Percentiles rank a stretch among this genome's conserved stretches.
phyloP scores from a whole-genome alignment of 2,888 invertebrate species.

The Thecophora atra region DNA sequence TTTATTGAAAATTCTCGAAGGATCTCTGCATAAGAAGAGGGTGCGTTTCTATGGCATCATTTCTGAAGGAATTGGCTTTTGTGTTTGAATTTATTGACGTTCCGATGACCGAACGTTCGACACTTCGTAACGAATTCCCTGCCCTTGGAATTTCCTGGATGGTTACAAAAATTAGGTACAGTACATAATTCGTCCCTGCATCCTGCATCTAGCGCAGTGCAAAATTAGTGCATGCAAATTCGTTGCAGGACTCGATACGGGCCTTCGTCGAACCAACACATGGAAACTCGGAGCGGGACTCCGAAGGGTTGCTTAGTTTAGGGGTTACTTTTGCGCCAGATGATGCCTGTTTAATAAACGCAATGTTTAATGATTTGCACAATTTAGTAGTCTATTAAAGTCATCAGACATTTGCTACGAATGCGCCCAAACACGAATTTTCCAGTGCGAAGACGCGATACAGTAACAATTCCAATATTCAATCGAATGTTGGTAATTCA shows the following conservation, averaged over 20 bases:
- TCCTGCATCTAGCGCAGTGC: not conserved
- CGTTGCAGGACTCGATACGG: not conserved
- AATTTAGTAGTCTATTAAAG: too few species aligned
- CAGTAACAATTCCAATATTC: too few species aligned
- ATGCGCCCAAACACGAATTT: too few species aligned
- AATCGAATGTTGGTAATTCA: too few species aligned
- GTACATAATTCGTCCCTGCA: conserved; percentile 6
- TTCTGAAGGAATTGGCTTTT: not conserved
- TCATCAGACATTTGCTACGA: too few species aligned
- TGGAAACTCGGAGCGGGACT: not conserved
- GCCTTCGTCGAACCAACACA: not conserved
- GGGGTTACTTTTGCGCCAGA: conserved; percentile 3
- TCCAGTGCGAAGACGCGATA: too few species aligned
- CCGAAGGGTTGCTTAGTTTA: not conserved
- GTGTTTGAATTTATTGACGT: not conserved
- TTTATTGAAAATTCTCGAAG: conserved; percentile 7
- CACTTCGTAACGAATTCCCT: conserved; percentile 12
- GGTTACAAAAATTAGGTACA: conserved; percentile 14
- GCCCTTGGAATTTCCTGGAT: not conserved
- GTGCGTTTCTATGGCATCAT: not conserved
- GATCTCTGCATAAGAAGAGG: conserved; percentile 9
- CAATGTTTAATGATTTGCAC: too few species aligned
- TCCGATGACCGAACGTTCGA: not conserved
- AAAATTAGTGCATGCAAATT: conserved; percentile 27
- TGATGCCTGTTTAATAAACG: not conserved